Base-by-base conservation (phyloP, 2,797 vertebrate genomes). In the Hylomyscus alleni region DNA sequence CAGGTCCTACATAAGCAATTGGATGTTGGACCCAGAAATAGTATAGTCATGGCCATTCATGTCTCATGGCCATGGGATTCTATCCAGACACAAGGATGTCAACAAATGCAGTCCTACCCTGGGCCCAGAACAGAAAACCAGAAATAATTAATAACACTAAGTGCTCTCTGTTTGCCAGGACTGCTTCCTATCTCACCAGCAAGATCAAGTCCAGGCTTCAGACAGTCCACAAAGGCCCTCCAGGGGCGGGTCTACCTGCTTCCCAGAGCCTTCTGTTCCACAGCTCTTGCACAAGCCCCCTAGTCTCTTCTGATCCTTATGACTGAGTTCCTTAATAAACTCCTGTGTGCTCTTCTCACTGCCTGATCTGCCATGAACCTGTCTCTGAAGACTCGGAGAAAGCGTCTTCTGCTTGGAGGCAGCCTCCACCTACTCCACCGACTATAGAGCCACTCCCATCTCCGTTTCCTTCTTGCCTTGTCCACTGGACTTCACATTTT, bases 361-460 rank as follows among this genome's bases (percentile, higher is more conserved):
- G 1, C 6, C n/a, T 13, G 29, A 15, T 15, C 76, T 7, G 0
- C 56, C 24, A 0, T 0, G 50, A 69, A 2, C 29, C 77, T 31
- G 31, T 47, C 83, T 73, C 3, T 4, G 19, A 88, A 92, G 91
- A n/a, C 37, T 1, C 2, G 1, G 6, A 17, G 7, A 31, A 10
- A 37, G 44, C 0, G 9, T 60, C 7, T 73, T 20, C 52, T 85
- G 47, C 20, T 56, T 37, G 29, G 44, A 65, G 50, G 37, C 19
- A 22, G 60, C 2, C 60, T 76, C n/a, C 24, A 15, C 14, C 1
- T 44, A 15, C 37, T 22, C 10, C 10, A n/a, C 54, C 19, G 6
- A 0, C n/a, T 26, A 34, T 5, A 90, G 19, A 0, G 3, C 19
- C 58, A 15, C 17, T 47, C 29, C 3, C 0, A 0, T 37, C 40